Evolutionary conservation across 2,888 invertebrate species (phyloP).

Genomic region (Acanthoscelides obtectus): DNA sequence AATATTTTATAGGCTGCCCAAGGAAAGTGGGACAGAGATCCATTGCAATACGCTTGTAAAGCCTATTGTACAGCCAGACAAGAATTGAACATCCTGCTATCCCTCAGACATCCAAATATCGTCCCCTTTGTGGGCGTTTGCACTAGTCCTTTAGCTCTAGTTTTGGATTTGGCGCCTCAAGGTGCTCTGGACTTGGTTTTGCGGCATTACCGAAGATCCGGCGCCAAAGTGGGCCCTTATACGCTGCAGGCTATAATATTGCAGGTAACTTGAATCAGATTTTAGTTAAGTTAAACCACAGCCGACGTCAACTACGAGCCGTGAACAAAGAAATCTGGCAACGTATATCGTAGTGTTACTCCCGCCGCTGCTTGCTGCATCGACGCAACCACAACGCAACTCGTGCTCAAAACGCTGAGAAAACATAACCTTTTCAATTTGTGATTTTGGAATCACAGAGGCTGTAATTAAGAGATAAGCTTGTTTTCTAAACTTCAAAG

Average conservation of each 20-base stretch:
- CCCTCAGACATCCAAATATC: constrained; percentile 85
- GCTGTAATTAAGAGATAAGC: no score
- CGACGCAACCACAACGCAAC: no score
- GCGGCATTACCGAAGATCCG: constrained; percentile 79
- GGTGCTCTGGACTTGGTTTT: constrained; percentile 85
- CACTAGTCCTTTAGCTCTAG: constrained; percentile 80
- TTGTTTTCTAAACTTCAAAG: no score
- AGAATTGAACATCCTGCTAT: constrained; percentile 82
- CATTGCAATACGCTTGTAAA: constrained; percentile 86
- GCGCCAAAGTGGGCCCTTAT: constrained; percentile 74
- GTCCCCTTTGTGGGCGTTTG: constrained; percentile 89
- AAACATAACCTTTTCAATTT: no score
- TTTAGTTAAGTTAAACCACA: no score
- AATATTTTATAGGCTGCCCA: constrained; percentile 41
- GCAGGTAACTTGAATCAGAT: constrained; percentile 53
- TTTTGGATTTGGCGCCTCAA: constrained; percentile 86
- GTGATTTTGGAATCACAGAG: no score
- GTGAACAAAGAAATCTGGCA: no score
- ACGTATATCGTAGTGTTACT: no score
- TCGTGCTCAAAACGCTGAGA: no score
- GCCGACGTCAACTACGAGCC: no score
- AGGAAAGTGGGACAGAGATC: constrained; percentile 93
- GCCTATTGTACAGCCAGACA: constrained; percentile 96
- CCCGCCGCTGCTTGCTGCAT: no score
- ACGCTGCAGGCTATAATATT: constrained; percentile 80